phyloP scores from a whole-genome alignment of 1,140 invertebrate species.

The Brachionus koreanus region DNA sequence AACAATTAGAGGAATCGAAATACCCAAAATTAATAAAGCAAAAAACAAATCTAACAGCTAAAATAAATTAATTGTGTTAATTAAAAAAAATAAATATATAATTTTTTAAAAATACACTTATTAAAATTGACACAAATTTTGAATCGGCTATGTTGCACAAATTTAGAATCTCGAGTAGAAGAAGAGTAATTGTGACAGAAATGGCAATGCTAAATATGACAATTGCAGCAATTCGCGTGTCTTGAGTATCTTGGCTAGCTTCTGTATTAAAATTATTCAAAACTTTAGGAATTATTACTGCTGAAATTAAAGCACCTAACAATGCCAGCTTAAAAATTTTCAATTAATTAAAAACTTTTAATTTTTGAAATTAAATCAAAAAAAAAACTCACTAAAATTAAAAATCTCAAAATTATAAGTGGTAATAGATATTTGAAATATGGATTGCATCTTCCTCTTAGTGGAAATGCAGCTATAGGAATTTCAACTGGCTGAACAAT shows the following conservation, averaged over 20 bases:
- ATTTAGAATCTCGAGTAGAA: not conserved
- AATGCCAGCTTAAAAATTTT: not conserved
- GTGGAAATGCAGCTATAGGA: conserved; percentile 18
- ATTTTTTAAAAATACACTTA: not conserved
- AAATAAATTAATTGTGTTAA: not conserved
- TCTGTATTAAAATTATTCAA: not conserved
- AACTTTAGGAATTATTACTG: not conserved
- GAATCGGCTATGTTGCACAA: conserved; percentile 26
- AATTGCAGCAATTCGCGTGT: not conserved
- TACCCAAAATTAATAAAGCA: not conserved
- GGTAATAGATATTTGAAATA: conserved; percentile 5
- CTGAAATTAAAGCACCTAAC: conserved; percentile 1
- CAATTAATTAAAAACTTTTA: not conserved
- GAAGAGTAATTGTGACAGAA: not conserved
- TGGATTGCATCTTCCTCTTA: conserved; percentile 23
- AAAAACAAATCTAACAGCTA: conserved; percentile 25
- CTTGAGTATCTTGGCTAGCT: not conserved
- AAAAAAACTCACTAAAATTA: conserved; percentile 1
- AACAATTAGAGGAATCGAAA: not conserved
- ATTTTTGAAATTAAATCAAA: not conserved
- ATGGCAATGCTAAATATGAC: conserved; percentile 24
- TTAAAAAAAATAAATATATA: not conserved
- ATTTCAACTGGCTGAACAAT: conserved; percentile 3
- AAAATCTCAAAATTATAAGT: not conserved
- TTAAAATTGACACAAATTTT: conserved; percentile 21